Evolutionary conservation across 2,888 invertebrate genomes (phyloP).

Genomic region (Eilema sororculum): DNA sequence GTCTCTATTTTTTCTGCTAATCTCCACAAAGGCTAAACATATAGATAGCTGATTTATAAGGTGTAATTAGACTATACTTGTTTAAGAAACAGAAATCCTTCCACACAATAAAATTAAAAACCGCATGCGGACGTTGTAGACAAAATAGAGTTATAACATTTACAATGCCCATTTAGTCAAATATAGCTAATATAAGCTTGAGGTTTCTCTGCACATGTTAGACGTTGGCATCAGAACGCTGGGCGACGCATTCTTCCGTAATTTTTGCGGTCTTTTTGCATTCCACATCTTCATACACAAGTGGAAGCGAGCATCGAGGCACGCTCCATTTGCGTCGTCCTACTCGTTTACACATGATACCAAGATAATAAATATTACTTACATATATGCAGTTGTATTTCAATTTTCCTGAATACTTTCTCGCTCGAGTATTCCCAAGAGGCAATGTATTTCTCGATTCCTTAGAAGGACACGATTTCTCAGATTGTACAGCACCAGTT

Average conservation of each 20-base stretch:
- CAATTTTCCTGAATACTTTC: slow-evolving; percentile 62
- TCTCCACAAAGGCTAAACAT: background rate
- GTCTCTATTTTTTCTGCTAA: background rate
- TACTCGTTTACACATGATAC: slow-evolving; percentile 58
- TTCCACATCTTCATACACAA: slow-evolving; percentile 69
- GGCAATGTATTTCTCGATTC: slow-evolving; percentile 61
- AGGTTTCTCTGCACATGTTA: slow-evolving; percentile 34
- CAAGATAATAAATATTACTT: slow-evolving; percentile 51
- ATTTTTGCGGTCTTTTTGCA: slow-evolving; percentile 75
- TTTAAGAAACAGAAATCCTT: background rate
- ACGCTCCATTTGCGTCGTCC: slow-evolving; percentile 75
- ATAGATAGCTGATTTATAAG: background rate
- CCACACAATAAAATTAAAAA: background rate
- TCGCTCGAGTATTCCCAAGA: slow-evolving; percentile 58
- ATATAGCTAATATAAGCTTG: slow-evolving; percentile 29
- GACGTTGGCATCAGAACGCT: slow-evolving; percentile 42
- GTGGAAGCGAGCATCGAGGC: slow-evolving; percentile 72
- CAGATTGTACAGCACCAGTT: slow-evolving; percentile 80
- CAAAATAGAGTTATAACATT: background rate
- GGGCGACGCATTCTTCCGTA: slow-evolving; percentile 69
- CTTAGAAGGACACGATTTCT: slow-evolving; percentile 77
- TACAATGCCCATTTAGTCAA: background rate
- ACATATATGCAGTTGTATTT: slow-evolving; percentile 52
- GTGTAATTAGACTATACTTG: background rate
- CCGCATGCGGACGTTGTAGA: background rate